These are phyloP conservation scores for Hyposmocoma kahamanoa DNA, from an alignment of 1,140 invertebrate species.

Conservation along the genomic window DNA sequence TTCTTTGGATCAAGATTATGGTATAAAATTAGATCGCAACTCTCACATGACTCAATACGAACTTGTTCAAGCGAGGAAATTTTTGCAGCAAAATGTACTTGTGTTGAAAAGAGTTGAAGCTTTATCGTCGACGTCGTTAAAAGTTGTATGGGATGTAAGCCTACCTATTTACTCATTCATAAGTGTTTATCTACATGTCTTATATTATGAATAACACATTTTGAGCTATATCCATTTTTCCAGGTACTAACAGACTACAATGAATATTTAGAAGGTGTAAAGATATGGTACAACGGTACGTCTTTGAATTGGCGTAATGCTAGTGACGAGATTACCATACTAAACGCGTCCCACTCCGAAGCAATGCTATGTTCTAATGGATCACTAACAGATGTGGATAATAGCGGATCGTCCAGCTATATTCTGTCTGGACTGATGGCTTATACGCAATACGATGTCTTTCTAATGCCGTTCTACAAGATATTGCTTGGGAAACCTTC, in stretches of 20 bases:
- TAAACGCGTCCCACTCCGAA: slow-evolving; percentile 41
- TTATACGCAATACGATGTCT: slow-evolving; percentile 84
- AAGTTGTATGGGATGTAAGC: slow-evolving; percentile 89
- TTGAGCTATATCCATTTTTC: too few relatives aligned
- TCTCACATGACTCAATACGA: slow-evolving; percentile 84
- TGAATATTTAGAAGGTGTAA: slow-evolving; percentile 89
- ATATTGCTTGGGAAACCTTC: slow-evolving; percentile 85
- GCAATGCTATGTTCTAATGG: slow-evolving; percentile 49
- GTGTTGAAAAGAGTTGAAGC: slow-evolving; percentile 85
- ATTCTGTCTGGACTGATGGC: slow-evolving; percentile 78
- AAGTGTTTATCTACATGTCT: neutral
- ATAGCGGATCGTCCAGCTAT: slow-evolving; percentile 75
- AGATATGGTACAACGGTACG: slow-evolving; percentile 86
- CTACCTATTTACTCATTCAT: slow-evolving; percentile 6
- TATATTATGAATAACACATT: slow-evolving; percentile 4
- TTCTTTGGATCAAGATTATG: slow-evolving; percentile 40
- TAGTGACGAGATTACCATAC: slow-evolving; percentile 34
- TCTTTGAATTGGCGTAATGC: slow-evolving; percentile 57
- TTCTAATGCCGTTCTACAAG: slow-evolving; percentile 85
- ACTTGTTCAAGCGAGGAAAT: slow-evolving; percentile 84
- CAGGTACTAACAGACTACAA: slow-evolving; percentile 70
- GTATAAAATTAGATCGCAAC: slow-evolving; percentile 66
- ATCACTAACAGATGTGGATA: slow-evolving; percentile 78
- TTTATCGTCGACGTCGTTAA: slow-evolving; percentile 86
- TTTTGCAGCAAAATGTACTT: slow-evolving; percentile 87